A percentile compares a stretch with the other conserved stretches of the same genome.
These are phyloP conservation scores for Aramus guarauna DNA, from an alignment of 2,113 vertebrate genomes.

Conservation along the genomic window DNA sequence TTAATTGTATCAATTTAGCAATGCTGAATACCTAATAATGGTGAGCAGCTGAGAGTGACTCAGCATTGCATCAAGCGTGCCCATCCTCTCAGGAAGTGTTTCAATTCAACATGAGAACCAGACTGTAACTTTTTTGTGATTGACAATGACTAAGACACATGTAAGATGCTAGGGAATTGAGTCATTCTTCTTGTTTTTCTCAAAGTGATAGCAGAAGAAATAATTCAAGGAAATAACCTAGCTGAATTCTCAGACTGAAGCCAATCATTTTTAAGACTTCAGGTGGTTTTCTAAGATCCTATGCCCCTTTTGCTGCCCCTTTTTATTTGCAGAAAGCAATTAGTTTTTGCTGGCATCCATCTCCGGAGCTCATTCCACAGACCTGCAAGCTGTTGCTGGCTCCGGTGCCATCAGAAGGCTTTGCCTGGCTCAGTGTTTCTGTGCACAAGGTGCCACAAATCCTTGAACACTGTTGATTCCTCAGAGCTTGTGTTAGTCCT, in stretches of 20 bases:
- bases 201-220: constrained; percentile 15
- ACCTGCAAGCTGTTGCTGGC: background rate
- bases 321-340: constrained; percentile 1
- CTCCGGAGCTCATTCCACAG: background rate
- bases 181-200: constrained; percentile 61
- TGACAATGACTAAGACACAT: constrained; percentile 63
- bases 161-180: constrained; percentile 53
- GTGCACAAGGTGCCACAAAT: background rate
- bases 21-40: constrained; percentile 60
- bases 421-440: background rate
- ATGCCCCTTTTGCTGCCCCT: background rate
- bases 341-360: background rate
- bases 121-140: constrained; percentile 58
- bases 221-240: constrained; percentile 6
- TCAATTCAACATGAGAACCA: constrained; percentile 59
- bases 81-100: constrained; percentile 58
- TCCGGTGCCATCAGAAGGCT: background rate
- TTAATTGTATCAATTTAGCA: constrained; percentile 67
- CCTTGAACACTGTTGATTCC: background rate
- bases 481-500: background rate
- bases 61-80: constrained; percentile 54
- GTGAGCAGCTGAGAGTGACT: constrained; percentile 71
- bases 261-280: background rate
- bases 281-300: background rate
- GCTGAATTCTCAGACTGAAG: background rate